Evolutionary conservation across 2,888 invertebrate species (phyloP).

Genomic region (Zaprionus obscuricornis): DNA sequence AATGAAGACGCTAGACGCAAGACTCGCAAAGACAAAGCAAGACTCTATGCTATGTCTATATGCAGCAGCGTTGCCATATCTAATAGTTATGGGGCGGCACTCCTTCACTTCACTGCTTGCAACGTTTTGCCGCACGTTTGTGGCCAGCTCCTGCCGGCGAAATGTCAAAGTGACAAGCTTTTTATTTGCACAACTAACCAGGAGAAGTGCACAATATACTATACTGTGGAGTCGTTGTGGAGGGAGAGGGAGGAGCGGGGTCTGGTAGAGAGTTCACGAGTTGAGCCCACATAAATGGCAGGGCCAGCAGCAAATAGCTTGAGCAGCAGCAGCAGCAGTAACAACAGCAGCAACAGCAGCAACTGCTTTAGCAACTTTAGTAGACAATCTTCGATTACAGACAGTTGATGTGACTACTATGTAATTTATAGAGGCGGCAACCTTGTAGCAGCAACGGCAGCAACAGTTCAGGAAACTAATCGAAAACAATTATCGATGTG

Average conservation of each 20-base stretch:
- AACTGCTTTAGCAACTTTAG: too few relatives aligned
- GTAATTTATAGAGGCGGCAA: conserved; percentile 51
- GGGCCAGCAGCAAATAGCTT: neutral
- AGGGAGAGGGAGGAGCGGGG: neutral
- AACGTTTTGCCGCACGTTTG: conserved; percentile 38
- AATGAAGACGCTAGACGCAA: too few relatives aligned
- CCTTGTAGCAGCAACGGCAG: conserved; percentile 25
- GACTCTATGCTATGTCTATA: too few relatives aligned
- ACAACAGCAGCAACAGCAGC: conserved; percentile 15
- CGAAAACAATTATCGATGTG: conserved; percentile 51
- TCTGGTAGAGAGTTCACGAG: neutral
- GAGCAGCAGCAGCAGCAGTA: neutral
- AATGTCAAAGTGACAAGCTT: conserved; percentile 63
- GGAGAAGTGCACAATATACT: too few relatives aligned
- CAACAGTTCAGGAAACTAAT: conserved; percentile 35
- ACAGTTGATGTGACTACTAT: conserved; percentile 22
- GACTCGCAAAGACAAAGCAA: too few relatives aligned
- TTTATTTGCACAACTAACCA: conserved; percentile 57
- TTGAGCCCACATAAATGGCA: too few relatives aligned
- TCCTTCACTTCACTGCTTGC: conserved; percentile 33
- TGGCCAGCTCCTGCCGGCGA: conserved; percentile 56
- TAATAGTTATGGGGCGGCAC: too few relatives aligned
- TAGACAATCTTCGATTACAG: conserved; percentile 8
- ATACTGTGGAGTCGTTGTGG: too few relatives aligned
- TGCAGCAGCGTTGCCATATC: too few relatives aligned